Evolutionary conservation across 2,797 vertebrate genomes (phyloP).

Genomic region (Myotis daubentonii): DNA sequence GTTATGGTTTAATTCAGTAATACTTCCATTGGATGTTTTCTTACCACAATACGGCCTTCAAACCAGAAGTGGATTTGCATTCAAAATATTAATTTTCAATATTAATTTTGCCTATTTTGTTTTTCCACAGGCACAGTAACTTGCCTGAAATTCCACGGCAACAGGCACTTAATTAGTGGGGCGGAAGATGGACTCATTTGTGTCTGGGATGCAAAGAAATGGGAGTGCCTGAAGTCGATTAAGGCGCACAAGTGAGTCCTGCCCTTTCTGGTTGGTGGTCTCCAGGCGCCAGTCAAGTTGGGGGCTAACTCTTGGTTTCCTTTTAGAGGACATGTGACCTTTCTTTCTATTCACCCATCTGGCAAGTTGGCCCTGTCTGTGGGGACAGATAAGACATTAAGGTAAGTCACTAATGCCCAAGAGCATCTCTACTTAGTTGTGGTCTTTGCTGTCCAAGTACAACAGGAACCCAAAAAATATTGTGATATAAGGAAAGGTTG

Average conservation of each 20-base stretch:
- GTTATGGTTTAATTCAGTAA: neutral
- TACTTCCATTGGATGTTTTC: neutral
- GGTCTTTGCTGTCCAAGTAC: neutral
- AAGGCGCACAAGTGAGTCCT: constrained; percentile 94
- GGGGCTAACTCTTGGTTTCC: constrained; percentile 47
- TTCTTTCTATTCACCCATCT: constrained; percentile 95
- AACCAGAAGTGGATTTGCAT: neutral
- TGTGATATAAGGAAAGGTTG: neutral
- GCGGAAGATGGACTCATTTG: constrained; percentile 96
- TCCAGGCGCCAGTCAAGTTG: neutral
- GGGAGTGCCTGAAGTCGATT: constrained; percentile 96
- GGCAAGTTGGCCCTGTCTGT: constrained; percentile 97
- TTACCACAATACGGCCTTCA: neutral
- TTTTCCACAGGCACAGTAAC: constrained; percentile 84
- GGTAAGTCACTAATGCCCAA: constrained; percentile 83
- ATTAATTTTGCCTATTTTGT: neutral
- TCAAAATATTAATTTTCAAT: neutral
- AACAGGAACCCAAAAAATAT: neutral
- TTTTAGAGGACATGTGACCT: constrained; percentile 93
- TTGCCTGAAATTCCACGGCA: constrained; percentile 94
- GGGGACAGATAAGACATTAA: constrained; percentile 96
- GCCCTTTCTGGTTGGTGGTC: rapidly evolving
- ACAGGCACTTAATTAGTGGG: constrained; percentile 93
- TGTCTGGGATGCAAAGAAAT: constrained; percentile 96
- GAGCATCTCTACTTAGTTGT: neutral